Conservation (phyloP, 2,888 invertebrate species). For the Acronicta leporina region DNA sequence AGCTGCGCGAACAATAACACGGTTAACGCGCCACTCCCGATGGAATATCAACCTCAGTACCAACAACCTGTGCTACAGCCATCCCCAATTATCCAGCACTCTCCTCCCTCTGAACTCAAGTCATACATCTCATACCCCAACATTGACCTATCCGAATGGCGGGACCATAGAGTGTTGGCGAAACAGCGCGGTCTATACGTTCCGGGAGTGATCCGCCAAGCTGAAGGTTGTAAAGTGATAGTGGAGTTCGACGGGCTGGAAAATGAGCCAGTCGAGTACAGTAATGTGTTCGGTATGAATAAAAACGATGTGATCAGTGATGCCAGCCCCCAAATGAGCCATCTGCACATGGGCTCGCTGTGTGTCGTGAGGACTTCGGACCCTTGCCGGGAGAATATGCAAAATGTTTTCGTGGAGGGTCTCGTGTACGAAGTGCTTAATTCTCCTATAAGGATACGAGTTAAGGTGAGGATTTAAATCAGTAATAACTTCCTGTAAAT, state of each 20-base stretch:
- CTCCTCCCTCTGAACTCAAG: conserved; percentile 89
- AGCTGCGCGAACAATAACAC: conserved; percentile 83
- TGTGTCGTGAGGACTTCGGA: conserved; percentile 94
- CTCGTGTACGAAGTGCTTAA: conserved; percentile 90
- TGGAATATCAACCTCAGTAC: conserved; percentile 74
- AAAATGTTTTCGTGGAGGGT: conserved; percentile 95
- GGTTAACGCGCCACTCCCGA: conserved; percentile 65
- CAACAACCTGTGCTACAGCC: conserved; percentile 76
- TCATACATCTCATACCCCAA: conserved; percentile 86
- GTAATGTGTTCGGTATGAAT: conserved; percentile 93
- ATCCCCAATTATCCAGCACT: conserved; percentile 80
- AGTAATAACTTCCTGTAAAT: conserved; percentile 9
- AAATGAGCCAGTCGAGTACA: conserved; percentile 91
- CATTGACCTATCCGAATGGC: conserved; percentile 97
- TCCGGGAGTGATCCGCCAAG: conserved; percentile 96
- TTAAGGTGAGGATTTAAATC: conserved; percentile 75
- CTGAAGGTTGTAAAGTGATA: conserved; percentile 91
- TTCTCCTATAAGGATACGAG: conserved; percentile 84
- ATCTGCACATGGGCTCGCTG: conserved; percentile 93
- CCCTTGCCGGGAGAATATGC: conserved; percentile 88
- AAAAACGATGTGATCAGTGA: conserved; percentile 97
- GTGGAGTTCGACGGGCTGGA: conserved; percentile 95
- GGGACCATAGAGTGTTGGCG: conserved; percentile 96
- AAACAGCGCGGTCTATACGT: conserved; percentile 94
- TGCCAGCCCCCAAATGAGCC: conserved; percentile 95